Evolutionary conservation across 2,888 invertebrate species (phyloP).

Genomic region (Caenorhabditis afra): DNA sequence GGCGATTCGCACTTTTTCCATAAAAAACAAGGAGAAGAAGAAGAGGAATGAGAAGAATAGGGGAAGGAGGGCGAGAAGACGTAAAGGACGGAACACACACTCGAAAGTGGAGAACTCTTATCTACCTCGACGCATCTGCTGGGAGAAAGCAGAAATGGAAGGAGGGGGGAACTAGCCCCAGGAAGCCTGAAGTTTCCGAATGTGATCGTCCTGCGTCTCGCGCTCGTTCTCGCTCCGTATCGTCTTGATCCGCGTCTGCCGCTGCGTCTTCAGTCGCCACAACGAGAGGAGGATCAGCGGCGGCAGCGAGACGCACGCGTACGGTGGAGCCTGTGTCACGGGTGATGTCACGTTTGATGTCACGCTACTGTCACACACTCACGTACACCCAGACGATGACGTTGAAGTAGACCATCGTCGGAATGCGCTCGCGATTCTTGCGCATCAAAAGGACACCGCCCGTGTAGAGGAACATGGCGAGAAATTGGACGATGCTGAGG

Average conservation of each 20-base stretch:
- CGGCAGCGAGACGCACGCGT: slow-evolving; percentile 42
- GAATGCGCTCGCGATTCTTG: slow-evolving; percentile 32
- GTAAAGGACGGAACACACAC: slow-evolving; percentile 33
- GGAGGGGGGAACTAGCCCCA: slow-evolving; percentile 22
- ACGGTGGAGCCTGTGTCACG: slow-evolving; percentile 34
- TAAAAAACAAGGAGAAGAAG: not conserved
- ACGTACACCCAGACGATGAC: slow-evolving; percentile 52
- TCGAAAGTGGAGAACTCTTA: slow-evolving; percentile 11
- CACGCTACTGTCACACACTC: no score
- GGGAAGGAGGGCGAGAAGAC: not conserved
- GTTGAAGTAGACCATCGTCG: slow-evolving; percentile 26
- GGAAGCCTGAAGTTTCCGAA: slow-evolving; percentile 41
- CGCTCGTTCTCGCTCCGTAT: slow-evolving; percentile 32
- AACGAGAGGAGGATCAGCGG: slow-evolving; percentile 46
- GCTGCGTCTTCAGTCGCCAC: slow-evolving; percentile 45
- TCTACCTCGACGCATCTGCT: slow-evolving; percentile 31
- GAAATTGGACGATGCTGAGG: slow-evolving; percentile 36
- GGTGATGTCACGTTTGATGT: not conserved
- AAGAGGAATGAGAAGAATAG: not conserved
- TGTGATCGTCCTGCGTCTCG: slow-evolving; percentile 51
- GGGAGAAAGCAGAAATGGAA: no score
- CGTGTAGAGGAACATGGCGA: slow-evolving; percentile 44
- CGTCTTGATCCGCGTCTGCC: slow-evolving; percentile 40
- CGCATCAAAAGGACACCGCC: slow-evolving; percentile 48
- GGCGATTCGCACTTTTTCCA: slow-evolving; percentile 7